phyloP scores from a whole-genome alignment of 2,797 vertebrate species.

The Pagetopsis macropterus region DNA sequence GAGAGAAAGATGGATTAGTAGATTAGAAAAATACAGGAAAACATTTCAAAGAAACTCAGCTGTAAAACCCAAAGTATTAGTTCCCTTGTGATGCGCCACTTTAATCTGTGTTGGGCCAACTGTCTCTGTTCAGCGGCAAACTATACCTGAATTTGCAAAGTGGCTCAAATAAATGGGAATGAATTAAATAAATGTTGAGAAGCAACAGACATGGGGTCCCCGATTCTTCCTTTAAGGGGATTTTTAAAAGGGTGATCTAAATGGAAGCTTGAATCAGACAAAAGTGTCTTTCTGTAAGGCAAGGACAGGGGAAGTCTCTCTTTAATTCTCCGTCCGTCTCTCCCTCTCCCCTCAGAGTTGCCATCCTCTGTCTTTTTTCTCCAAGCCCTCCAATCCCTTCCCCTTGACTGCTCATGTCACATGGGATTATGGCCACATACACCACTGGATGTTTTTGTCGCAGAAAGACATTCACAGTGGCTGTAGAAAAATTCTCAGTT shows the following conservation, averaged over 20 bases:
- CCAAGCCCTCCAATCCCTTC: conserved; percentile 71
- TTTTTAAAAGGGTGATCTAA: conserved; percentile 49
- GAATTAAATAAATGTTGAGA: conserved; percentile 34
- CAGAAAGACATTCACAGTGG: conserved; percentile 59
- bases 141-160: conserved; percentile 30
- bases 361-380: conserved; percentile 67
- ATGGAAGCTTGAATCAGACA: conserved; percentile 37
- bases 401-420: conserved; percentile 77
- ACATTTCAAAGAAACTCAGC: conserved; percentile 15
- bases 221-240: conserved; percentile 30
- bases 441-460: conserved; percentile 69
- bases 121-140: conserved; percentile 47
- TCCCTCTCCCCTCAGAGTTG: conserved; percentile 37
- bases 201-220: not conserved
- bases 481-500: conserved; percentile 53
- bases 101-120: conserved; percentile 59
- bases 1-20: conserved; percentile 21
- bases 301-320: conserved; percentile 33
- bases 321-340: conserved; percentile 41
- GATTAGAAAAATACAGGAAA: conserved; percentile 16
- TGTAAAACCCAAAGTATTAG: conserved; percentile 31
- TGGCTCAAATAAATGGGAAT: conserved; percentile 35
- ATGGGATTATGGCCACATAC: conserved; percentile 75
- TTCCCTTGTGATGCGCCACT: conserved; percentile 41
- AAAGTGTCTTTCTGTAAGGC: conserved; percentile 33